Evolutionary conservation across 2,113 vertebrate species (phyloP).

Genomic region (Mirza zaza): DNA sequence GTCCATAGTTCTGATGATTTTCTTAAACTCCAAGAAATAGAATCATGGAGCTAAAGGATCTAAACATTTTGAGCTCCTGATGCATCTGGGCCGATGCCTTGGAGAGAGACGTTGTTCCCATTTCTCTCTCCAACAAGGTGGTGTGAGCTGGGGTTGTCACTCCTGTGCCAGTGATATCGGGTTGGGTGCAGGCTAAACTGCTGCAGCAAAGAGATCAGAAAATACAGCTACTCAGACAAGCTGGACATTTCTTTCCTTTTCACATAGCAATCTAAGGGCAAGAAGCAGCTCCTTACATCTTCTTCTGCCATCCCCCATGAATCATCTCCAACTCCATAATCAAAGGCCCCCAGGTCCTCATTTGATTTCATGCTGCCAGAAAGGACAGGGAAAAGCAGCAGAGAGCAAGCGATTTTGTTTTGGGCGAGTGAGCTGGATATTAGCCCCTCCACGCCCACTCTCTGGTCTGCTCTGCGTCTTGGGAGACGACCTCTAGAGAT

Average conservation of each 20-base stretch:
- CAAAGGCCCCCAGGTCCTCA: neutral
- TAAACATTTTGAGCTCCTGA: neutral
- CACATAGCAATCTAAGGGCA: neutral
- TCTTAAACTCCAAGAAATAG: constrained; percentile 10
- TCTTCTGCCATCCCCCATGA: neutral
- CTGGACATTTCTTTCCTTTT: neutral
- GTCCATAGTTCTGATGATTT: neutral
- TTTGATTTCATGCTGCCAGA: neutral
- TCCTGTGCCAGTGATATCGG: neutral
- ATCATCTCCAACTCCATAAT: neutral
- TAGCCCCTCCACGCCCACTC: too few relatives aligned
- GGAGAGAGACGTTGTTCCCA: neutral
- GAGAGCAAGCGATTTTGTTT: neutral
- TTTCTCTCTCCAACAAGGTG: neutral
- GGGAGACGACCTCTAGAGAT: neutral
- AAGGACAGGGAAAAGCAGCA: neutral
- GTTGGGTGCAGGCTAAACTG: neutral
- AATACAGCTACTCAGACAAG: neutral
- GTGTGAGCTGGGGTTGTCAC: neutral
- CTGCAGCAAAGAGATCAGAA: neutral
- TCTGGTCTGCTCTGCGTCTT: neutral
- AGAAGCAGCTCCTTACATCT: neutral
- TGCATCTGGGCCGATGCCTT: neutral
- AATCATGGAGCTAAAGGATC: neutral
- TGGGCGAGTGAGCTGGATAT: neutral